Conservation (phyloP, 2,797 vertebrate genomes). For the Thunnus albacares region DNA sequence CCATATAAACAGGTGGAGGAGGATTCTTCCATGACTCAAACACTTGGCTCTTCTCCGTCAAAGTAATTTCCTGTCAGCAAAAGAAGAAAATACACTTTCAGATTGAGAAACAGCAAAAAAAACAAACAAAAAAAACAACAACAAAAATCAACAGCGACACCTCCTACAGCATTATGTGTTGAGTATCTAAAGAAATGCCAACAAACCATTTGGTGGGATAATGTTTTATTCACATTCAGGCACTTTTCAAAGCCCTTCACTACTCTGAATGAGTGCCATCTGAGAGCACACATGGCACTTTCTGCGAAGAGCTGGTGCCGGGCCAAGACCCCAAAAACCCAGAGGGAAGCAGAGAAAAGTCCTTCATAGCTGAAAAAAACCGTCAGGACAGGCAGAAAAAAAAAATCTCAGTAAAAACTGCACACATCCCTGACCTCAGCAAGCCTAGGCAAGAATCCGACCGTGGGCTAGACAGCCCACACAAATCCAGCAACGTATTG, state of each 20-base stretch:
- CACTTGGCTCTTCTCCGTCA: constrained; percentile 85
- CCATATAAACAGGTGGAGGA: constrained; percentile 89
- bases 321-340: constrained; percentile 34
- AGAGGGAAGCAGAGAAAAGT: constrained; percentile 46
- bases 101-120: not conserved
- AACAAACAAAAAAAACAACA: not conserved
- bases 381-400: constrained; percentile 49
- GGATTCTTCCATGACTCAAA: constrained; percentile 89
- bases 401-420: constrained; percentile 45
- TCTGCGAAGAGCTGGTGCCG: constrained; percentile 15
- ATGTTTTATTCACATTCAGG: constrained; percentile 9
- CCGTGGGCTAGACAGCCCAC: constrained; percentile 24
- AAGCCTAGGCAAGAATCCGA: constrained; percentile 37
- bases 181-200: not conserved
- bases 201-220: not conserved
- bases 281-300: constrained; percentile 43
- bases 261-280: constrained; percentile 29
- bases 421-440: constrained; percentile 44
- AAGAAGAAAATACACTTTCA: constrained; percentile 13
- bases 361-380: constrained; percentile 37
- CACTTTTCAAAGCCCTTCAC: constrained; percentile 15
- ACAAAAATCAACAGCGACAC: not conserved
- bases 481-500: not conserved
- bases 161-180: too few species aligned
- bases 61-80: constrained; percentile 83